A percentile compares a stretch with the other conserved stretches of the same genome.
phyloP scores from a whole-genome alignment of 37 sponge, comb jelly and placozoan species.

The Bolinopsis microptera region DNA sequence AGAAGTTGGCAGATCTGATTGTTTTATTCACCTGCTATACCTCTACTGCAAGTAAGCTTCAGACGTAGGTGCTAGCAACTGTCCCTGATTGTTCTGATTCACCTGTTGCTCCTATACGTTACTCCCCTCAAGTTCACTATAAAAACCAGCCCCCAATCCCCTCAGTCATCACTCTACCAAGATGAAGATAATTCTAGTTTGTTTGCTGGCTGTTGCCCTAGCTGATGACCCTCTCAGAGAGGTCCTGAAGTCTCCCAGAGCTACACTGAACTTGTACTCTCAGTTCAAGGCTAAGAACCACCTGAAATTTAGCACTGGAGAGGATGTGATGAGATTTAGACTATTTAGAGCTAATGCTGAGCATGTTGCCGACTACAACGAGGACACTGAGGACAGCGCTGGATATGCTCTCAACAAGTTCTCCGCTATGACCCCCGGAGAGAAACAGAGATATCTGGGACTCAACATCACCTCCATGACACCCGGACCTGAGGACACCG shows the following conservation, averaged over 20 bases:
- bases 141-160: no score
- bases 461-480: neutral
- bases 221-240: slow-evolving; percentile 16
- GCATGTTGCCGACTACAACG: slow-evolving; percentile 50
- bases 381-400: neutral
- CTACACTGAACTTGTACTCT: neutral
- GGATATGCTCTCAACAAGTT: slow-evolving; percentile 28
- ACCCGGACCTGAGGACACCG: neutral
- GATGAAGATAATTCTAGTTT: slow-evolving; percentile 25
- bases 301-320: neutral
- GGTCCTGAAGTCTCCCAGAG: slow-evolving; percentile 1
- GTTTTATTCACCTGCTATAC: no score
- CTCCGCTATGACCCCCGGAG: neutral
- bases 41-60: no score
- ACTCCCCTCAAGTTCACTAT: no score
- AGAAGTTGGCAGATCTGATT: no score
- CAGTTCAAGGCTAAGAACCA: slow-evolving; percentile 14
- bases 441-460: slow-evolving; percentile 13
- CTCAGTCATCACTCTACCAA: no score
- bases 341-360: neutral
- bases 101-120: no score
- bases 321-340: neutral
- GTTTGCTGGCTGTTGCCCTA: neutral
- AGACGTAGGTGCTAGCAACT: no score
- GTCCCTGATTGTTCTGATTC: no score